Evolutionary conservation across 2,113 vertebrate species (phyloP), one percentile per base, ranked within the genome.

Genomic region (Turdus rufiventris): DNA sequence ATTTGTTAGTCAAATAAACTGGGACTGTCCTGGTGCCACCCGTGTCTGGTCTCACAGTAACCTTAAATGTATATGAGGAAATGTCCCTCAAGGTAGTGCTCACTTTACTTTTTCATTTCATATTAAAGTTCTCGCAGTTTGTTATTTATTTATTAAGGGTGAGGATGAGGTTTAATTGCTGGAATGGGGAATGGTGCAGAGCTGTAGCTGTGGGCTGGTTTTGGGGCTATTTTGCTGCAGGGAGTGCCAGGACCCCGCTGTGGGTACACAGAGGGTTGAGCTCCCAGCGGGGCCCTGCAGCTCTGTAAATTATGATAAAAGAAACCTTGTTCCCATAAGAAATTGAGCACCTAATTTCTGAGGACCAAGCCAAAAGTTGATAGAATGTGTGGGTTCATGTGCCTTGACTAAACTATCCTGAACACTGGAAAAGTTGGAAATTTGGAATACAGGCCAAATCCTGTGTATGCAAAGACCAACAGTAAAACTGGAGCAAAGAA

Each of bases 1-100:
- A 91, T 95, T 95, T 95, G 36, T 92, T 82, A 91, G 70, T 87
- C 89, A 95, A 66, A 88, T 91, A 66, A 83, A 65, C 81, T 18
- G 53, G 36, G 43, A 12, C 36, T 79, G 70, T 62, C 54, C 45
- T 61, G 38, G 42, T 57, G 61, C 38, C 8, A 2, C 50, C 53
- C 1, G 0, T 60, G 40, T n/a, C 78, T 75, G 65, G 24, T 92
- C 51, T 76, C 54, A 40, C 24, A 48, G 72, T 75, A 87, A 95
- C 76, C 57, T 74, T 67, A 63, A 57, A 42, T 31, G 18, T 57
- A 25, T 33, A 18, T n/a, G n/a, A 72, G 38, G 15, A 91, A 53
- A 53, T 53, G 68, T 57, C 88, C 80, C 95, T 82, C 34, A 56
- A 94, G 66, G 42, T 47, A 73, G 26, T 36, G 40, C 34, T 75